Evolutionary conservation across 37 sponge, comb jelly and placozoan genomes (phyloP), one percentile per base, ranked within the genome.

Genomic region (Spongilla lacustris): DNA sequence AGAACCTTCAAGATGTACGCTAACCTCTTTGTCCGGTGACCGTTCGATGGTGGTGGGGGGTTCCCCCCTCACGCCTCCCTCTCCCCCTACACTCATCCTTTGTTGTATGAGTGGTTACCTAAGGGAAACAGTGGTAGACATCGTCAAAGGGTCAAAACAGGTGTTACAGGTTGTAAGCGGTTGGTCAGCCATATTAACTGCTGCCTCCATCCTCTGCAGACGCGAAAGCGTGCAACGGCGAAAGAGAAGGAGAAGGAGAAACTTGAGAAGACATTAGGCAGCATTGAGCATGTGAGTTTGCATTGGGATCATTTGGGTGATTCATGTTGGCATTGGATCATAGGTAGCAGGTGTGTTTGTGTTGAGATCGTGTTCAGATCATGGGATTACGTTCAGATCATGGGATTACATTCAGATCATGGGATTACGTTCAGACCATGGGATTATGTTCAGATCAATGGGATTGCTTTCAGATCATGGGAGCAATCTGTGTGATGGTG

Each of bases 1-100:
- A 88, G 36, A 50, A 73, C 37, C 81, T 97, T 17, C 81, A 74
- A 35, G 88, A 92, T 66, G 93, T 92, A 78, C 30, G 73, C 41
- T 50, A 79, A 46, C 46, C 46, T 46, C 46, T 8, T 8, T 46
- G 8, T 68, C n/a, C 9, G n/a, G 4, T 69, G 69, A 66, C n/a
- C 70, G 81, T 26, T 10, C 46, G 46, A 46, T 46, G 46, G 46
- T 46, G 46, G 46, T 46, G 46, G 8, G 46, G 46, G 46, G 46
- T 46, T 27, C 21, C 25, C 34, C 14, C 22, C 70, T 22, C 72
- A 34, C 5, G n/a, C 24, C n/a, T 74, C 36, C 70, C 34, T 74
- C 36, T 75, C 48, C 82, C 88, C n/a, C n/a, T n/a, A 23, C 50
- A 76, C 25, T 67, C 29, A 76, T 70, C 76, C 17, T 80, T 37